These are phyloP conservation scores for Euspilapteryx auroguttella DNA, from an alignment of 2,888 invertebrate genomes.

Conservation along the genomic window DNA sequence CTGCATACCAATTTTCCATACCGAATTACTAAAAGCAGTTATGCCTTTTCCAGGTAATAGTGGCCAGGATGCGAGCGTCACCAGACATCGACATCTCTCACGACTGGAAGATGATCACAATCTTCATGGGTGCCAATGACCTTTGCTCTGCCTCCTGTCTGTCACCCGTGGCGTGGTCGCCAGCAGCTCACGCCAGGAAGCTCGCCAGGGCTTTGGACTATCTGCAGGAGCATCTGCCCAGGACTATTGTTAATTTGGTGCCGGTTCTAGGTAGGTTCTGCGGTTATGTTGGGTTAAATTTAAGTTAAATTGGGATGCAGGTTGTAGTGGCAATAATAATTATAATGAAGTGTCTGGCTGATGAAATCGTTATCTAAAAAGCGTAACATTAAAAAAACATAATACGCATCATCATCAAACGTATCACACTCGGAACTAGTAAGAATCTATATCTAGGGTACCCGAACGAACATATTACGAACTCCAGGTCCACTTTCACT, in stretches of 20 bases:
- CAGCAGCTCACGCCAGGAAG: constrained; percentile 63
- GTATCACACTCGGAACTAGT: too few species aligned
- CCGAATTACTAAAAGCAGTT: too few species aligned
- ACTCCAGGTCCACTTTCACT: too few species aligned
- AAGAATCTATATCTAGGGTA: too few species aligned
- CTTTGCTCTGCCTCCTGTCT: constrained; percentile 74
- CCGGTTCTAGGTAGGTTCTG: constrained; percentile 66
- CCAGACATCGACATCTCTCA: constrained; percentile 59
- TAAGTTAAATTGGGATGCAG: too few species aligned
- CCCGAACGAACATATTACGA: not conserved
- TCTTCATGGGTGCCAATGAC: constrained; percentile 77
- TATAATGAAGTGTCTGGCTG: too few species aligned
- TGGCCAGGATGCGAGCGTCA: constrained; percentile 65
- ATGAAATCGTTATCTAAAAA: too few species aligned
- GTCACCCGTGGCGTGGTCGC: constrained; percentile 61
- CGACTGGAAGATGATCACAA: constrained; percentile 78
- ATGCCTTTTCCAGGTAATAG: constrained; percentile 58
- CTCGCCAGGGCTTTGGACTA: constrained; percentile 68
- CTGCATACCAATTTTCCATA: too few species aligned
- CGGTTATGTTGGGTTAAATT: too few species aligned
- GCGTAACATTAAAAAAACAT: too few species aligned
- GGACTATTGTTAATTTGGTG: constrained; percentile 71
- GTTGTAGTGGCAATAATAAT: too few species aligned
- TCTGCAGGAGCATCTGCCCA: constrained; percentile 64
- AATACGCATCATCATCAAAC: too few species aligned